These are phyloP conservation scores for Thymelicus lineola DNA, from an alignment of 2,888 invertebrate genomes.

Conservation along the genomic window DNA sequence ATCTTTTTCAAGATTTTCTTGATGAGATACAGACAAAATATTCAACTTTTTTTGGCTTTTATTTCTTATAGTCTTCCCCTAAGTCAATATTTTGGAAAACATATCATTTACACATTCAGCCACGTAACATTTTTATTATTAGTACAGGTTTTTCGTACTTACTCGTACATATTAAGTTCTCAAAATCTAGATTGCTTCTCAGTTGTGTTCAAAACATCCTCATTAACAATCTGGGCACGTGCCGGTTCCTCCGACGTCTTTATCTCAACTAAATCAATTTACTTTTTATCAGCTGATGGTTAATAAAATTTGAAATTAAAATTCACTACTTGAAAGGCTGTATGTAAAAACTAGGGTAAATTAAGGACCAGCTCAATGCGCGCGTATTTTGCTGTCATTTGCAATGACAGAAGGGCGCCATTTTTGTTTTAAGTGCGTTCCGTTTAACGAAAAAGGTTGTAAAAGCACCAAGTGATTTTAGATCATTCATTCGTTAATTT, in stretches of 20 bases:
- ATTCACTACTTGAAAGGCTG: conserved; percentile 36
- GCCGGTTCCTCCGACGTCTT: conserved; percentile 47
- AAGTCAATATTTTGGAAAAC: no score
- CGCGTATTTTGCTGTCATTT: conserved; percentile 22
- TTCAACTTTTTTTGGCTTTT: no score
- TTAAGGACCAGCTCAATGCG: conserved; percentile 34
- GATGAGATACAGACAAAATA: no score
- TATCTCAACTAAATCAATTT: conserved; percentile 48
- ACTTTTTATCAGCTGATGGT: conserved; percentile 42
- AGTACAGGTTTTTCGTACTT: not conserved
- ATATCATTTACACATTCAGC: no score
- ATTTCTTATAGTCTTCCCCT: no score
- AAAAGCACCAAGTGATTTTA: conserved; percentile 7
- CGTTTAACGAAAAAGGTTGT: conserved; percentile 13
- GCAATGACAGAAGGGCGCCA: conserved; percentile 32
- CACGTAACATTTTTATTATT: not conserved
- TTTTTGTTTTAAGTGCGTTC: conserved; percentile 31
- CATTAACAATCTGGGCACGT: conserved; percentile 40
- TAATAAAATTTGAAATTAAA: conserved; percentile 50
- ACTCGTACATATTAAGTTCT: conserved; percentile 36
- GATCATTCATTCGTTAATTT: conserved; percentile 14
- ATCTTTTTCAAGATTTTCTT: no score
- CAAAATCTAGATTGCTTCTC: conserved; percentile 34
- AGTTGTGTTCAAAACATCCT: conserved; percentile 27
- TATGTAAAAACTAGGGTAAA: conserved; percentile 37